phyloP scores from a whole-genome alignment of 2,888 invertebrate species.

The Esperia sulphurella region DNA sequence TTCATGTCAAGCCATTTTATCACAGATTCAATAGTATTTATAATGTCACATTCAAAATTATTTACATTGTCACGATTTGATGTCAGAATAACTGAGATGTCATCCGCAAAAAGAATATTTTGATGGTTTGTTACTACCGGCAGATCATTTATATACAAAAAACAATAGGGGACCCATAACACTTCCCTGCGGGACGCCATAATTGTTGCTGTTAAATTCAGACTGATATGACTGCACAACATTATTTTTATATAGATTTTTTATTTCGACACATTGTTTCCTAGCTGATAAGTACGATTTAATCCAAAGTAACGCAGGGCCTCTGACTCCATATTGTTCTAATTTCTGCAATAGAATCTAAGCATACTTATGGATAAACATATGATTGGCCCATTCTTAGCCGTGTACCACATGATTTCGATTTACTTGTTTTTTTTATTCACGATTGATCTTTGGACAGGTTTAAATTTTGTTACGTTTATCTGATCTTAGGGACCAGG shows the following conservation, averaged over 20 bases:
- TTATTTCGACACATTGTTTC: background rate
- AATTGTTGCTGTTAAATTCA: background rate
- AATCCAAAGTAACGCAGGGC: background rate
- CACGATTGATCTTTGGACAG: too few species aligned
- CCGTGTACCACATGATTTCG: too few species aligned
- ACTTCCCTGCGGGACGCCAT: background rate
- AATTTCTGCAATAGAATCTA: slow-evolving; percentile 6
- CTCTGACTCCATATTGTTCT: background rate
- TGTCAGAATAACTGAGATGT: background rate
- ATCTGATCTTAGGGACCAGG: too few species aligned
- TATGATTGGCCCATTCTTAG: too few species aligned
- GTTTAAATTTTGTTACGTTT: too few species aligned
- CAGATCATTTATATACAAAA: slow-evolving; percentile 1
- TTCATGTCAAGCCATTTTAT: background rate
- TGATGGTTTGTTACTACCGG: background rate
- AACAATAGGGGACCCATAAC: slow-evolving; percentile 1
- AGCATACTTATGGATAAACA: too few species aligned
- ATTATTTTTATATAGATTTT: background rate
- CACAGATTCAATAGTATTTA: background rate
- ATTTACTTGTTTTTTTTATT: too few species aligned
- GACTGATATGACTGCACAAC: background rate
- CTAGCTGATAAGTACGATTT: background rate
- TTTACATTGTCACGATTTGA: background rate
- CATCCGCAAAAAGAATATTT: background rate
- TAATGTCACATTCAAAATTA: background rate